Evolutionary conservation across 2,888 invertebrate genomes (phyloP), one percentile per base, ranked within the genome.

Genomic region (Drosophila bunnanda): DNA sequence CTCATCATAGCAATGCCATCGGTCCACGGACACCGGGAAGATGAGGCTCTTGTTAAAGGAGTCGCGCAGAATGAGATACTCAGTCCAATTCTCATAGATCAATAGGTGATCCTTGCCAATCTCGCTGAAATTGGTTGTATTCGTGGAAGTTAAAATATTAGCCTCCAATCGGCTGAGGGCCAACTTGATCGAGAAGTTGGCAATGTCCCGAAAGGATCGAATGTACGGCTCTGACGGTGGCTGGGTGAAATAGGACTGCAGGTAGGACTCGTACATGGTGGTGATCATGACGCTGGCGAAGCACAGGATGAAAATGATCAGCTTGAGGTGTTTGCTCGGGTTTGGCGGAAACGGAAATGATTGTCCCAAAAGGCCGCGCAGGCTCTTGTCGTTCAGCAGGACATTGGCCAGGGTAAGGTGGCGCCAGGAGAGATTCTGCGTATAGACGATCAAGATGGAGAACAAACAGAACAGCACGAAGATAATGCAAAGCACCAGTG

Each of bases 341-440:
- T 74, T 53, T 0, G 1, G 10, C 0, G 77, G 74, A 41, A 82
- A 17, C 0, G 85, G 87, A 46, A 78, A 88, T 0, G 81, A 62
- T 10, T 88, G 88, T 0, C 80, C 87, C 15, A 88, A n/a, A 2
- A 88, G 17, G 0, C 88, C 88, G 0, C 88, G 82, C 15, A 88
- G 36, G 7, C 71, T 69, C 30, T 71, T 78, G 30, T 88, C 88
- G n/a, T 88, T 88, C 20, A 88, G 57, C 10, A 88, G 57, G 13
- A 81, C 3, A 12, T 77, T 76, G 20, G 39, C 4, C 9, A 79
- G 15, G 7, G 56, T 77, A 0, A 87, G 12, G 0, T 43, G 28
- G 0, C 32, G 61, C 76, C 84, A 84, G 28, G 76, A 77, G 8
- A 78, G n/a, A 0, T 57, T 20, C 9, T 58, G 36, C 8, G 79